Base-by-base conservation (phyloP, 2,888 invertebrate species). In the Trachelus tabidus region DNA sequence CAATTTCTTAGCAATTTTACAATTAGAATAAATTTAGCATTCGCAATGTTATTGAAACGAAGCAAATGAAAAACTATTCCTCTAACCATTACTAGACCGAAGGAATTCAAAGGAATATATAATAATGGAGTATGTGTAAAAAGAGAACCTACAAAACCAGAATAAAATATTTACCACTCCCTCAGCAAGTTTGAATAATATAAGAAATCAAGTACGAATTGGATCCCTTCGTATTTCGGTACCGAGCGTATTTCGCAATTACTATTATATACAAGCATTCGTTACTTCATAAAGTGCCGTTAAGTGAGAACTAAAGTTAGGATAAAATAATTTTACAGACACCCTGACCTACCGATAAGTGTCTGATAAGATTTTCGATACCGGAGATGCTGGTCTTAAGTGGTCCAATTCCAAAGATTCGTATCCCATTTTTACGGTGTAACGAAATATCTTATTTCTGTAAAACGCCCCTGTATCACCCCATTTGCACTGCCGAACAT, bases 291-390 rank as follows among this genome's bases (percentile, higher is more conserved):
- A 71, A 71, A 23, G 56, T 56, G 71, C 31, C 34, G 31, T 71
- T 34, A 34, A 71, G 71, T 71, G 71, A 71, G 56, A 71, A 71
- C 34, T 71, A 71, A 71, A 71, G 33, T 33, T 31, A 71, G 31
- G 1, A 71, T 71, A 35, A 76, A 71, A 11, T 71, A 75, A 73
- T 76, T 76, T 56, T 68, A 75, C 78, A 73, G 56, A 56, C 34
- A 34, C 68, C 80, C 71, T 74, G 78, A 78, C 75, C 77, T 80
- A 80, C 74, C 76, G 79, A 74, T 77, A 78, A 80, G 37, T 68
- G 76, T 76, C 34, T 34, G 69, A 68, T 15, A 37, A 75, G 76
- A 73, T 78, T 12, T 12, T 23, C 69, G 75, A 34, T 11, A 76
- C 76, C 56, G 56, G 56, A 23, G 9, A 23, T 56, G 23, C 56